These are phyloP conservation scores for Melinopterus prodromus DNA, from an alignment of 2,888 invertebrate species.

Conservation along the genomic window DNA sequence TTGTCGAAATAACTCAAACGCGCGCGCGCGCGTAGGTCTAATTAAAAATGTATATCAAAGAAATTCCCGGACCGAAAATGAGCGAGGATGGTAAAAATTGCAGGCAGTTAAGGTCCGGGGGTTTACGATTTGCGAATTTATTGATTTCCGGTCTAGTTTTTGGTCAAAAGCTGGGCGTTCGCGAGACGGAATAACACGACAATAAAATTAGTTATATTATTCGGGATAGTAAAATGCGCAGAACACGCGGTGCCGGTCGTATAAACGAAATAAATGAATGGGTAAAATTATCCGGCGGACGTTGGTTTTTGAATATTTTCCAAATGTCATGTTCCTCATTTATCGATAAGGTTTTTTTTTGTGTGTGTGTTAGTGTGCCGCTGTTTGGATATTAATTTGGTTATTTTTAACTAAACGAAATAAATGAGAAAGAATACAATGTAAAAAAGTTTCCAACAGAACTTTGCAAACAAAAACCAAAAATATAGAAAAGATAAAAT, in stretches of 20 bases:
- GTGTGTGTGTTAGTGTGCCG: neutral
- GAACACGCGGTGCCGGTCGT: neutral
- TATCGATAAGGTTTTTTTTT: neutral
- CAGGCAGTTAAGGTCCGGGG: neutral
- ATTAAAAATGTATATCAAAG: neutral
- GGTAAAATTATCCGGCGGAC: neutral
- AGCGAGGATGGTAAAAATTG: neutral
- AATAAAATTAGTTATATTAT: neutral
- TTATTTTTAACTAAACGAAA: neutral
- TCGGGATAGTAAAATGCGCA: neutral
- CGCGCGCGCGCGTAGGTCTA: neutral
- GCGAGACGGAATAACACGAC: neutral
- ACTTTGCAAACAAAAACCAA: too few relatives aligned
- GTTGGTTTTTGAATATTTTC: neutral
- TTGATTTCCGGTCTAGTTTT: conserved; percentile 4
- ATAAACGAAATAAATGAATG: conserved; percentile 4
- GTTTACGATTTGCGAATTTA: neutral
- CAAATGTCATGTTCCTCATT: neutral
- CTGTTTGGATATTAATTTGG: neutral
- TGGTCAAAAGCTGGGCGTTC: neutral
- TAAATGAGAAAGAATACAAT: too few relatives aligned
- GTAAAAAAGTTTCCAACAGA: too few relatives aligned
- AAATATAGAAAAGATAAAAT: too few relatives aligned
- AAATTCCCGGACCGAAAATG: neutral
- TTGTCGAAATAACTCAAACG: neutral